These are phyloP conservation scores for Agriopis aurantiaria DNA, from an alignment of 2,888 invertebrate species.

Conservation along the genomic window DNA sequence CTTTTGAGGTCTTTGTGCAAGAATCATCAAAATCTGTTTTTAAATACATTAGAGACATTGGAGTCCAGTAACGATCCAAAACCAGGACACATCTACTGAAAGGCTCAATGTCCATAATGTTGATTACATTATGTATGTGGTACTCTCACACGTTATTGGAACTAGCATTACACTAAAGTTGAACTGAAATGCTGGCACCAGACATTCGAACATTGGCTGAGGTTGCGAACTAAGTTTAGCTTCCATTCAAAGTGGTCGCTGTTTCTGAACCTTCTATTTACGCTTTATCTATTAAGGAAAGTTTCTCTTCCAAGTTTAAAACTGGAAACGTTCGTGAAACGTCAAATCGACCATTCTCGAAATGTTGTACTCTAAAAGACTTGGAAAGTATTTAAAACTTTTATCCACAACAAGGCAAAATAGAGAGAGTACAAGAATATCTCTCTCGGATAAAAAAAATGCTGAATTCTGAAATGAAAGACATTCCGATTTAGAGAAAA, in stretches of 20 bases:
- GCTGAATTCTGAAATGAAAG: background rate
- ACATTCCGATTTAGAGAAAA: background rate
- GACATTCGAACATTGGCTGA: constrained; percentile 11
- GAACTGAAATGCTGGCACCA: constrained; percentile 9
- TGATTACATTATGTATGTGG: background rate
- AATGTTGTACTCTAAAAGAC: background rate
- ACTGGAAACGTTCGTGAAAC: background rate
- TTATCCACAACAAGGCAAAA: background rate
- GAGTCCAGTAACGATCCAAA: too few species aligned
- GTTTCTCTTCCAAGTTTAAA: background rate
- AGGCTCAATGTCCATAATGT: too few species aligned
- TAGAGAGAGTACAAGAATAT: background rate
- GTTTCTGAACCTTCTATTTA: constrained; percentile 5
- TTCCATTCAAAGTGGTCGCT: background rate
- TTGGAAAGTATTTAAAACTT: constrained; percentile 9
- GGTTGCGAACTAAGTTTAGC: constrained; percentile 16
- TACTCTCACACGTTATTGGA: background rate
- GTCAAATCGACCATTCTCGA: background rate
- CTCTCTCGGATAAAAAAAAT: background rate
- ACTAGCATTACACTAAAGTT: constrained; percentile 10
- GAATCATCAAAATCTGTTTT: too few species aligned
- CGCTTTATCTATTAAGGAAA: constrained; percentile 4
- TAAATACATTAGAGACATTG: background rate
- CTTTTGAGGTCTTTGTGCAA: too few species aligned
- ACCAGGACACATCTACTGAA: too few species aligned